phyloP scores from a whole-genome alignment of 2,888 invertebrate genomes.

The Baronia brevicornis region DNA sequence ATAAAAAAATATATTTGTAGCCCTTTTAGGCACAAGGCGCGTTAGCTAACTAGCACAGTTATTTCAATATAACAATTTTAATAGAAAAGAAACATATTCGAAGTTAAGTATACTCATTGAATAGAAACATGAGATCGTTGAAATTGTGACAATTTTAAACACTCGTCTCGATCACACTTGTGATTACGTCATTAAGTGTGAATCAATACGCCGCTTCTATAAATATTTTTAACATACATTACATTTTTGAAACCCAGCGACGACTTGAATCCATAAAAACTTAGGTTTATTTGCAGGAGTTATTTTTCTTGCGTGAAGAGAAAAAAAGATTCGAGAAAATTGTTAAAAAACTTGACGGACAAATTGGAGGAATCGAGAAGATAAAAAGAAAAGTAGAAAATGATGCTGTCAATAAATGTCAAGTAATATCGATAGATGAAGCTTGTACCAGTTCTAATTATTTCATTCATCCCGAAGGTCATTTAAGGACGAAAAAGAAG shows the following conservation, averaged over 20 bases:
- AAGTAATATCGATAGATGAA: conserved; percentile 47
- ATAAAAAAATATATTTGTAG: too few species aligned
- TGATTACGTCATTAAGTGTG: too few species aligned
- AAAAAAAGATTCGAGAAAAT: conserved; percentile 49
- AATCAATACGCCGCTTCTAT: too few species aligned
- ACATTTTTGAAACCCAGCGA: too few species aligned
- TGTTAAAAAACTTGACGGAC: conserved; percentile 35
- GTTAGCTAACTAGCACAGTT: too few species aligned
- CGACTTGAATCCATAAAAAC: not conserved
- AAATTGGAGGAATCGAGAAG: conserved; percentile 33
- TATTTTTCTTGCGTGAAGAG: conserved; percentile 44
- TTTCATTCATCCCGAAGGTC: conserved; percentile 17
- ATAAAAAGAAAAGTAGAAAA: conserved; percentile 41
- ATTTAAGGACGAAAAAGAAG: conserved; percentile 37
- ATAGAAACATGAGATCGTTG: too few species aligned
- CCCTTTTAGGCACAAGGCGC: too few species aligned
- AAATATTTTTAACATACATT: too few species aligned
- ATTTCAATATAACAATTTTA: not conserved
- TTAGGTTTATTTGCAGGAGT: conserved; percentile 37
- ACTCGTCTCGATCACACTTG: too few species aligned
- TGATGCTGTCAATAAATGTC: conserved; percentile 44
- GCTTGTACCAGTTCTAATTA: conserved; percentile 28
- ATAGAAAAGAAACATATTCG: too few species aligned
- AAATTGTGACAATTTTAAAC: too few species aligned
- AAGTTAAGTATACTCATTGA: too few species aligned